These are phyloP conservation scores for Drosophila equinoxialis DNA, from an alignment of 1,140 invertebrate species.

Conservation along the genomic window DNA sequence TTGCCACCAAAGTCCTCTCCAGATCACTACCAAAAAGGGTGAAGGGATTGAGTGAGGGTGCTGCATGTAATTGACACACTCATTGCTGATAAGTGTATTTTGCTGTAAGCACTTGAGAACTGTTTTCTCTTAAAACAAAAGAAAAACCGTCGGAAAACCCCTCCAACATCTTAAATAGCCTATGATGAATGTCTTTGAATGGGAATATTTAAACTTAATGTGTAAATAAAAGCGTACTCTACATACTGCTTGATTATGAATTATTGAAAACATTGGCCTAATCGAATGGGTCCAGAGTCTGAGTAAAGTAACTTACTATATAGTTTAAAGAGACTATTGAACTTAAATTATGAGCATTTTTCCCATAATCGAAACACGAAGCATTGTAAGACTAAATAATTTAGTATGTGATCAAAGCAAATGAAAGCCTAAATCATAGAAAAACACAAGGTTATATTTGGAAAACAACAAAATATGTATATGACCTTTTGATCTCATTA, in stretches of 20 bases:
- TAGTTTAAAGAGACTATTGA: too few relatives aligned
- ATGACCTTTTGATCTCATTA: too few relatives aligned
- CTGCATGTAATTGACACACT: conserved; percentile 69
- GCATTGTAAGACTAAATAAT: too few relatives aligned
- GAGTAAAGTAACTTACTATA: too few relatives aligned
- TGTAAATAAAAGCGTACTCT: neutral
- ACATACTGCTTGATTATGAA: neutral
- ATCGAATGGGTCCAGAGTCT: neutral
- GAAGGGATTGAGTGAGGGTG: neutral
- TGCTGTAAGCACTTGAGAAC: conserved; percentile 71
- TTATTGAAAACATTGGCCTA: neutral
- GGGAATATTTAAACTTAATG: neutral
- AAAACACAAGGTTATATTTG: too few relatives aligned
- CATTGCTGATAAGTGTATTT: conserved; percentile 76
- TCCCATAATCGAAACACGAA: too few relatives aligned
- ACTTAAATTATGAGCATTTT: too few relatives aligned
- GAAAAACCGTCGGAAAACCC: conserved; percentile 1
- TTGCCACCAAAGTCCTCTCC: conserved; percentile 20
- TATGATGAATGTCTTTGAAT: neutral
- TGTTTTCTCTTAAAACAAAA: neutral
- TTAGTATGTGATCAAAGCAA: too few relatives aligned
- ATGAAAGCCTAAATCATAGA: too few relatives aligned
- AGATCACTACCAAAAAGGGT: neutral
- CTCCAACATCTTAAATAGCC: conserved; percentile 24
- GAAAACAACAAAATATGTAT: too few relatives aligned